Evolutionary conservation across 2,888 invertebrate species (phyloP), one percentile per base, ranked within the genome.

Genomic region (Patella caerulea): DNA sequence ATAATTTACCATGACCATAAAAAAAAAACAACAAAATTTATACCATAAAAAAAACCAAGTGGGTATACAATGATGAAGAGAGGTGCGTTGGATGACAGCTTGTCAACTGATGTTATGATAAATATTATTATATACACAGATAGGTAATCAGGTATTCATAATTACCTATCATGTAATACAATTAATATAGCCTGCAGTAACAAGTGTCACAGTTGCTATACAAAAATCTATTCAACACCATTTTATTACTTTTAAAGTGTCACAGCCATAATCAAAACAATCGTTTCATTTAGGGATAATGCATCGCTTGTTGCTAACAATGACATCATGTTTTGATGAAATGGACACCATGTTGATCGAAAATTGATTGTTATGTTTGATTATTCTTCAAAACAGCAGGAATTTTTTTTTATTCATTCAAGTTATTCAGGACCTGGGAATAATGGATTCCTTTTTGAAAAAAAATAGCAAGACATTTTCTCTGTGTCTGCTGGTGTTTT

Each of bases 101-200:
- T 65, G 65, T 65, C 65, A 65, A 65, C 19, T 65, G 24, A 65
- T 65, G 65, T 65, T 65, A 24, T 65, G 65, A 65, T 65, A 65
- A 65, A 65, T 14, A 65, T 45, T 65, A 65, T 65, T 24, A 65
- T 19, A 65, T 65, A 24, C 7, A 12, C 45, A 24, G 65, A 65
- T 65, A 65, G 65, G 65, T 65, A 65, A 65, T 65, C 19, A 24
- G 14, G n/a, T 65, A 65, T 24, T 24, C 65, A 29, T 65, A 65
- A 65, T 65, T 24, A 24, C 19, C 65, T 24, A 65, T 65, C 65
- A 65, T 65, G 65, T 65, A 65, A 65, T 65, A 65, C 65, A 65
- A 65, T 65, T 65, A 65, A 65, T 24, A 65, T 24, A 65, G 65
- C 65, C 65, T 24, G 19, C 19, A 65, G 65, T 14, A 65, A 65